Percentiles rank a stretch among this genome's conserved stretches.
Conservation (phyloP, 1,140 invertebrate species). For the Lutraria rhynchaena region DNA sequence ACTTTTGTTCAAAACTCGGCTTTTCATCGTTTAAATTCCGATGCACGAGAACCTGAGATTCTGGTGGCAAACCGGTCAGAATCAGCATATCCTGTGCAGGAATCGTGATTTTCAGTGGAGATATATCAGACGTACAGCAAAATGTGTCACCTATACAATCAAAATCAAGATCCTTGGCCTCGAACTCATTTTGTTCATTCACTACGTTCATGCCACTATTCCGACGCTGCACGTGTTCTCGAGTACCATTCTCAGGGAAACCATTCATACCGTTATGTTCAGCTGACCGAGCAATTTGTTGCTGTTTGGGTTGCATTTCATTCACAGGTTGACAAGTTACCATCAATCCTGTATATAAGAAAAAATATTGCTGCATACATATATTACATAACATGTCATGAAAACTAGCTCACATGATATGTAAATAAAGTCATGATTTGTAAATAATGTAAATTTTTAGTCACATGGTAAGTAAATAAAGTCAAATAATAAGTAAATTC, state of each 20-base stretch:
- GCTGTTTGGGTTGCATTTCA: conserved; percentile 46
- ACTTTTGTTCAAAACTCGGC: conserved; percentile 33
- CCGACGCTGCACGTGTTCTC: conserved; percentile 30
- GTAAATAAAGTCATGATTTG: too few relatives aligned
- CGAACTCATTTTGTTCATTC: conserved; percentile 34
- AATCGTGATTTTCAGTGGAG: conserved; percentile 75
- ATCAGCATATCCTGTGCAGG: conserved; percentile 72
- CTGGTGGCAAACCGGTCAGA: conserved; percentile 68
- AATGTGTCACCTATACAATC: conserved; percentile 67
- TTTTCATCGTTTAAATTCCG: conserved; percentile 35
- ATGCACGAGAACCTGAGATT: conserved; percentile 43
- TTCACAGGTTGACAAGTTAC: conserved; percentile 76
- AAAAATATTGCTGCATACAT: too few relatives aligned
- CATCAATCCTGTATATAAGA: conserved; percentile 68
- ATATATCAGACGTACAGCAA: conserved; percentile 69
- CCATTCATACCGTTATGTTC: conserved; percentile 54
- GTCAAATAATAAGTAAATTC: too few relatives aligned
- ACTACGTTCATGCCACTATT: conserved; percentile 20
- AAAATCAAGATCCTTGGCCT: conserved; percentile 74
- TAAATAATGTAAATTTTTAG: too few relatives aligned
- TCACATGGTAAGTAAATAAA: too few relatives aligned
- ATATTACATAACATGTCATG: too few relatives aligned
- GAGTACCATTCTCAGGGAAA: conserved; percentile 20
- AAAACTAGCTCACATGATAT: too few relatives aligned
- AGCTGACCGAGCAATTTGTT: conserved; percentile 41